Evolutionary conservation across 2,888 invertebrate species (phyloP), one percentile per base, ranked within the genome.

Genomic region (Geophilus truncorum): DNA sequence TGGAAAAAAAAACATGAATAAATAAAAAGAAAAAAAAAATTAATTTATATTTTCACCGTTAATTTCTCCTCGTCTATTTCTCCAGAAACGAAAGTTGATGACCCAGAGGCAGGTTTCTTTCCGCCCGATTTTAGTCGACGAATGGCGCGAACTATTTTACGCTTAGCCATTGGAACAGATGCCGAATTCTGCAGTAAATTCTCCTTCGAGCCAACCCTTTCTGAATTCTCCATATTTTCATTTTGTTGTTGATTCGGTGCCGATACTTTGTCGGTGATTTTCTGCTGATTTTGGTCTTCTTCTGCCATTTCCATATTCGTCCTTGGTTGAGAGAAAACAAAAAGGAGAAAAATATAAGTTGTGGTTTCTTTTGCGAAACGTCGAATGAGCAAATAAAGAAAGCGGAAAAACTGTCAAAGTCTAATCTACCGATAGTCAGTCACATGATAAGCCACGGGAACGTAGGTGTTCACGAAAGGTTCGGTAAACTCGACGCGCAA

Each of bases 401-500:
- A n/a, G n/a, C n/a, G n/a, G n/a, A n/a, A n/a, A n/a, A n/a, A n/a
- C n/a, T n/a, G n/a, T n/a, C n/a, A n/a, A n/a, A n/a, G n/a, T n/a
- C n/a, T n/a, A n/a, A n/a, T n/a, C n/a, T n/a, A 23, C 18, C 45
- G 12, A 12, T 3, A 4, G n/a, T 45, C 45, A 18, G 23, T 40
- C 9, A 78, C 9, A 7, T 4, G 4, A 28, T 45, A 79, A 30
- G 12, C 45, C 2, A 18, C 25, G 0, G 95, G 95, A 81, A 95
- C 91, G 84, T 92, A 91, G 0, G 94, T 92, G 15, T 89, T 89
- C 32, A 93, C 89, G 0, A 89, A 87, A 0, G 91, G 88, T 80
- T 94, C 94, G 18, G 4, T 32, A n/a, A 28, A 79, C 80, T 91
- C 91, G 36, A 93, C 88, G 78, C 91, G 91, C 25, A 97, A 89